phyloP scores from a whole-genome alignment of 2,113 vertebrate species.

The Erinaceus europaeus region DNA sequence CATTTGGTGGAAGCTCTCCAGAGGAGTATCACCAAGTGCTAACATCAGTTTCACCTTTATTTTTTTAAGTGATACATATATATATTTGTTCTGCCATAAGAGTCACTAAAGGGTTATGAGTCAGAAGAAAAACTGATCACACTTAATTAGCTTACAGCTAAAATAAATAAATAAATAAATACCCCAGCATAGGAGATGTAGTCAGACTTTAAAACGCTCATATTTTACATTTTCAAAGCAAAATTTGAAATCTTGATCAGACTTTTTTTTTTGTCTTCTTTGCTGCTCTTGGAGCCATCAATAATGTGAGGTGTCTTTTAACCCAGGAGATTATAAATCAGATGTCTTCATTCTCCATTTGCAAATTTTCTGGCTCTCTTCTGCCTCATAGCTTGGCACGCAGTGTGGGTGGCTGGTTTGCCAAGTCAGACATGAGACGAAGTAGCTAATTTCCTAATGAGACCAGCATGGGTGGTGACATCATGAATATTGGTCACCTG shows the following conservation, averaged over 20 bases:
- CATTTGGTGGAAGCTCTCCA: neutral
- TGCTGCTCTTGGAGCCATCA: neutral
- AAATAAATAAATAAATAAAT: slow-evolving; percentile 44
- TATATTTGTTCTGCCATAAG: slow-evolving; percentile 34
- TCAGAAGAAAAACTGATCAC: slow-evolving; percentile 51
- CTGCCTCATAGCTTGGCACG: neutral
- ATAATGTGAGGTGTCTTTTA: neutral
- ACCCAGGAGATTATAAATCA: neutral
- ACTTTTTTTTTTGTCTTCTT: neutral
- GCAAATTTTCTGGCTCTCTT: slow-evolving; percentile 32
- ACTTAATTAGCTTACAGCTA: slow-evolving; percentile 73
- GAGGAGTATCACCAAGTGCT: slow-evolving; percentile 62
- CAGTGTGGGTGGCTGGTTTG: neutral
- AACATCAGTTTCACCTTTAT: slow-evolving; percentile 71
- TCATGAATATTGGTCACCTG: neutral
- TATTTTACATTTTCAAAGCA: slow-evolving; percentile 38
- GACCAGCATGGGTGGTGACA: neutral
- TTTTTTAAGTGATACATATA: slow-evolving; percentile 53
- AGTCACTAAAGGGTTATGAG: slow-evolving; percentile 27
- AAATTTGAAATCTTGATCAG: no score
- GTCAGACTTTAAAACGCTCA: slow-evolving; percentile 42
- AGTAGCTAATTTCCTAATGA: slow-evolving; percentile 42
- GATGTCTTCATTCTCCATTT: slow-evolving; percentile 51
- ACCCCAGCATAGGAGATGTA: slow-evolving; percentile 41
- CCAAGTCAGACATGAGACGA: slow-evolving; percentile 4